A percentile compares a stretch with the other conserved stretches of the same genome.
Conservation (phyloP, 2,113 vertebrate genomes). For the Cyanoramphus novaezelandiae region DNA sequence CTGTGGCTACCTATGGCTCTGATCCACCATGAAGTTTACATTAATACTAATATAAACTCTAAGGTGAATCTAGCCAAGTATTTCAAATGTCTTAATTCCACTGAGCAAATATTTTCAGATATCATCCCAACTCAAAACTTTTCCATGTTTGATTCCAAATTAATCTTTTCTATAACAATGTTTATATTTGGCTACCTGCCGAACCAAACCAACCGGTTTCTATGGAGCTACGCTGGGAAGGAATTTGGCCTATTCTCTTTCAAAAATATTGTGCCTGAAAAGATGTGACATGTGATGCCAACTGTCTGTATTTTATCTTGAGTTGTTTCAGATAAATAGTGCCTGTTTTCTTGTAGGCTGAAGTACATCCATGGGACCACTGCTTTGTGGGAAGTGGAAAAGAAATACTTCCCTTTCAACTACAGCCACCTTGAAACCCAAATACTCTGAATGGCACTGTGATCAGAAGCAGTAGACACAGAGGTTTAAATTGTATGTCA, state of each 20-base stretch:
- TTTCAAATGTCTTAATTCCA: neutral
- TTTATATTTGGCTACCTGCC: neutral
- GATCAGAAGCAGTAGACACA: neutral
- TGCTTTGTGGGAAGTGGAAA: neutral
- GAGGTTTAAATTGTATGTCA: neutral
- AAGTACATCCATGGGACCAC: neutral
- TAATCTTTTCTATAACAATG: neutral
- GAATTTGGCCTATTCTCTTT: slow-evolving; percentile 1
- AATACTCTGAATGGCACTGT: neutral
- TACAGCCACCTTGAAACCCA: neutral
- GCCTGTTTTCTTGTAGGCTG: neutral
- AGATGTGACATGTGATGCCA: neutral
- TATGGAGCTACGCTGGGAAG: neutral
- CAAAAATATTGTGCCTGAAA: neutral
- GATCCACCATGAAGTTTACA: neutral
- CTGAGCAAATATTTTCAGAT: slow-evolving; percentile 30
- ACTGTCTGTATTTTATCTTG: neutral
- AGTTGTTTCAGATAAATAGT: neutral
- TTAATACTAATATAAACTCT: neutral
- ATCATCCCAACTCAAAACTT: neutral
- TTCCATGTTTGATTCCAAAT: slow-evolving; percentile 22
- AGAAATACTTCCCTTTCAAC: neutral
- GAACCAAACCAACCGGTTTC: neutral
- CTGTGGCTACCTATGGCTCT: neutral
- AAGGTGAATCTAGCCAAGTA: neutral